Base-by-base conservation (phyloP, 2,113 vertebrate species). In the Trematomus loennbergii region DNA sequence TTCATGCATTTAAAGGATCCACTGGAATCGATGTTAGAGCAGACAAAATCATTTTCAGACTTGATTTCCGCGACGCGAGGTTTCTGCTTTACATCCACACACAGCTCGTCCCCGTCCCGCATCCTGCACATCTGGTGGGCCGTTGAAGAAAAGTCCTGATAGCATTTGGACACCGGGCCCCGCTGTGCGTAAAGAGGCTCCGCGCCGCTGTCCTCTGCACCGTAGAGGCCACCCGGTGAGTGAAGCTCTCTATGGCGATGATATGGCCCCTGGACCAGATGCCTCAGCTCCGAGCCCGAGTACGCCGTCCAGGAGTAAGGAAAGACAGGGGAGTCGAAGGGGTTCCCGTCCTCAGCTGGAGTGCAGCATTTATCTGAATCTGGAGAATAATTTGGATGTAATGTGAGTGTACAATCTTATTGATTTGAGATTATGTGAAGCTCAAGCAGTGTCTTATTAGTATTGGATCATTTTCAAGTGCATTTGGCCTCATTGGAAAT, bases 1-100 rank as follows among this genome's bases (percentile, higher is more conserved):
- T 98, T 99, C 75, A 98, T 91, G 88, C 98, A 99, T 85, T 97
- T 99, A 85, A 96, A 99, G 36, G 97, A 95, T 46, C 94, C 88
- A 59, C 90, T 96, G 50, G 97, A 87, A 20, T 97, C 94, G 40
- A 97, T 69, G 3, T 95, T 95, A 4, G 96, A 95, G 80, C 95
- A 96, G 70, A 96, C 91, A n/a, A 97, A 91, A 25, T 97, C 96
- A 0, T 96, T 94, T 75, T 98, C 96, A 67, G 96, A 81, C 91
- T 99, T 97, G 91, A 97, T 95, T 66, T 95, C 92, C 0, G 93
- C 65, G 0, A 87, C 91, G 74, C 96, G 94, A 53, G 94, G 91
- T 64, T 94, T 95, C 76, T 95, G 91, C 81, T 95, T 94, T 0
- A 89, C 82, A 46, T 95, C 94, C 0, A 88, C 29, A 65, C 93